phyloP scores from a whole-genome alignment of 1,140 invertebrate species.

The Tetramorium simillimum region DNA sequence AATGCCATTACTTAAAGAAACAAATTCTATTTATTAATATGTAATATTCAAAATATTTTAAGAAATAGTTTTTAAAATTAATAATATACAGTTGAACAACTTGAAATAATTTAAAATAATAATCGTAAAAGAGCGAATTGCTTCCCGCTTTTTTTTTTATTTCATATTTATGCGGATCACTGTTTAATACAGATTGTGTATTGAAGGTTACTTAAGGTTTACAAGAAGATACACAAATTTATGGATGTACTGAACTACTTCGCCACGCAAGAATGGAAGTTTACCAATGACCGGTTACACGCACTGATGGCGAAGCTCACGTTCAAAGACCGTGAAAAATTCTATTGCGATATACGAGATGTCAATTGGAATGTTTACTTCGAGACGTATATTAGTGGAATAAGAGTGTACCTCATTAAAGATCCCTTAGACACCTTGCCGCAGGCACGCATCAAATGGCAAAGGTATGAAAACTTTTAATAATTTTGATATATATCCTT shows the following conservation, averaged over 20 bases:
- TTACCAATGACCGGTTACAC: slow-evolving; percentile 87
- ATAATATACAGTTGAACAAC: background rate
- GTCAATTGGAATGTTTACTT: slow-evolving; percentile 88
- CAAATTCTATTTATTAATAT: background rate
- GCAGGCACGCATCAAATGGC: slow-evolving; percentile 84
- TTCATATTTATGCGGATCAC: background rate
- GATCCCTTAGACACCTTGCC: slow-evolving; percentile 87
- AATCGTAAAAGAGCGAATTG: background rate
- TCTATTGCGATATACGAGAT: slow-evolving; percentile 89
- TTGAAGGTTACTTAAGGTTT: slow-evolving; percentile 89
- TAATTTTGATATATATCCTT: background rate
- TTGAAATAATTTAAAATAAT: slow-evolving; percentile 2
- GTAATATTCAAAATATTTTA: background rate
- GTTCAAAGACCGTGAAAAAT: slow-evolving; percentile 87
- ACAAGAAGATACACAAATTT: slow-evolving; percentile 89
- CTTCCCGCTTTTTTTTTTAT: background rate
- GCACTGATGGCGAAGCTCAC: slow-evolving; percentile 88
- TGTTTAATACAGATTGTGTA: slow-evolving; percentile 29
- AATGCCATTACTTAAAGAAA: background rate
- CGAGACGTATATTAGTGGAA: slow-evolving; percentile 86
- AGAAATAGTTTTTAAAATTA: background rate
- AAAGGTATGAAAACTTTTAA: slow-evolving; percentile 77
- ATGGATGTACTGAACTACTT: slow-evolving; percentile 91
- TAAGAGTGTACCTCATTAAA: slow-evolving; percentile 87
- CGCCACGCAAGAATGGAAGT: slow-evolving; percentile 89